Evolutionary conservation across 2,888 invertebrate species (phyloP), one percentile per base, ranked within the genome.

Genomic region (Noctua janthe): DNA sequence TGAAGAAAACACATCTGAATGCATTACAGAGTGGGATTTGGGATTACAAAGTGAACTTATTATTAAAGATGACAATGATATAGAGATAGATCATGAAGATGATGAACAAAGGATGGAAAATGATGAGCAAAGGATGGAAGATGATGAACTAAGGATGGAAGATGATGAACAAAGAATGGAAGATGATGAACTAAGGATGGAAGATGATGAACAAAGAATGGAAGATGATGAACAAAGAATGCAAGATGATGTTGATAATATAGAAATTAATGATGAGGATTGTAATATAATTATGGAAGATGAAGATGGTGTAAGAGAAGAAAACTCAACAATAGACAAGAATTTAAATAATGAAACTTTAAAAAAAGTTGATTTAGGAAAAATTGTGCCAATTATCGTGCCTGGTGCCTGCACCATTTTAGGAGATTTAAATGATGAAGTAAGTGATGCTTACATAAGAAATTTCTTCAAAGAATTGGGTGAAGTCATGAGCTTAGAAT

Each of bases 11-110:
- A 47, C 5, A 67, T 20, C 15, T 69, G 47, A n/a, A 70, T 2
- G 23, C n/a, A 54, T 10, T 64, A 29, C 54, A 10, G 8, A 54
- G 20, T 23, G 54, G 54, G 5, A 56, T 51, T 64, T 85, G 13
- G 82, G 59, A 59, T 82, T 85, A 72, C 13, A 82, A 74, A 82
- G 69, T 74, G 82, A 84, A 78, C 43, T 82, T 64, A 82, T 82
- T 51, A 74, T 81, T 69, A 69, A 71, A 51, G 66, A 69, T 59
- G 47, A 81, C 43, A 59, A 71, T 43, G 49, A 74, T 39, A 29
- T 56, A 59, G 74, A 74, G 20, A 39, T 0, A 0, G 84, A 85
- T 74, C 11, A 5, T 54, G 62, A 56, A 23, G 56, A 23, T 54
- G 20, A 54, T 54, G 54, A 20, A 20, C 54, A 54, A 51, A 51